Conservation (phyloP, 2,888 invertebrate species). For the Lasioglossum villosulum region DNA sequence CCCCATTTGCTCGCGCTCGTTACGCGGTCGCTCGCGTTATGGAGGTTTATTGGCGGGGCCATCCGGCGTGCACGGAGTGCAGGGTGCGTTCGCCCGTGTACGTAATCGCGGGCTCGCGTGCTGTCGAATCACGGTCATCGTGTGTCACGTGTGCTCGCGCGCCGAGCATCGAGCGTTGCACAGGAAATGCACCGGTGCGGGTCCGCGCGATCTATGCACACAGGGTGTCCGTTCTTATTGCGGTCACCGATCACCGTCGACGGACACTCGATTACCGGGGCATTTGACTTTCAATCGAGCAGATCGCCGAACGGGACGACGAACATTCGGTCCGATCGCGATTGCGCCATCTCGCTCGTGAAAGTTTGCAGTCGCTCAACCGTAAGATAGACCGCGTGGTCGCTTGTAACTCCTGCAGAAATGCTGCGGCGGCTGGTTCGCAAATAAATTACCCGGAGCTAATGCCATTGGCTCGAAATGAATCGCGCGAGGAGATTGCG, state of each 20-base stretch:
- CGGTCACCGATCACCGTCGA: slow-evolving; percentile 19
- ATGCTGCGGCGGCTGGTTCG: background rate
- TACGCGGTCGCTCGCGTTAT: background rate
- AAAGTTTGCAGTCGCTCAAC: slow-evolving; percentile 3
- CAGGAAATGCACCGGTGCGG: slow-evolving; percentile 62
- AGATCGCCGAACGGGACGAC: background rate
- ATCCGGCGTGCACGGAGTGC: background rate
- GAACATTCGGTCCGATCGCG: background rate
- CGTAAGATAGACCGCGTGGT: background rate
- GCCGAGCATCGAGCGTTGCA: slow-evolving; percentile 43
- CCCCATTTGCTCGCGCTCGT: slow-evolving; percentile 14
- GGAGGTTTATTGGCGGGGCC: slow-evolving; percentile 21
- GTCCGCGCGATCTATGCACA: slow-evolving; percentile 42
- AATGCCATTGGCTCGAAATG: background rate
- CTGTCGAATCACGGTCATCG: slow-evolving; percentile 57
- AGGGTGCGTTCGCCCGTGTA: slow-evolving; percentile 34
- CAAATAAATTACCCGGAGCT: slow-evolving; percentile 18
- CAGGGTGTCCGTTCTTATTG: slow-evolving; percentile 29
- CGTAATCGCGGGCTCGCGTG: slow-evolving; percentile 47
- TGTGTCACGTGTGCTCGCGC: slow-evolving; percentile 48
- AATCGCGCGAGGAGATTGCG: slow-evolving; percentile 25
- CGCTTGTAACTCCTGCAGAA: background rate
- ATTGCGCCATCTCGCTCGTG: background rate
- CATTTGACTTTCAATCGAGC: slow-evolving; percentile 30
- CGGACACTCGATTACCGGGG: slow-evolving; percentile 20